A percentile compares a stretch with the other conserved stretches of the same genome.
Conservation (phyloP, 2,113 vertebrate species). For the Rostratula benghalensis region DNA sequence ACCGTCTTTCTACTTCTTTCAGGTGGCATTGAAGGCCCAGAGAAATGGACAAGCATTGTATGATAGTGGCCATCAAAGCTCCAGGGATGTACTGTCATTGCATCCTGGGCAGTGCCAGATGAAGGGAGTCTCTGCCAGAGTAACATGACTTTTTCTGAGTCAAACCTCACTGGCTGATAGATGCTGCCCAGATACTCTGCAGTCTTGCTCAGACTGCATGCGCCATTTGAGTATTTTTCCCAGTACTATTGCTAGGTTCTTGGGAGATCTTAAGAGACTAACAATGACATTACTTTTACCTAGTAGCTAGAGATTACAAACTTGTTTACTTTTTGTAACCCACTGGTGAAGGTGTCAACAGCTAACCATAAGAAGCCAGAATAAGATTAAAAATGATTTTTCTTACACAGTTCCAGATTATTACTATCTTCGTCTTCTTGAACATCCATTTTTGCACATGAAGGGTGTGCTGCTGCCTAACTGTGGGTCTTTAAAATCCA, state of each 20-base stretch:
- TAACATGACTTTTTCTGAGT: not conserved
- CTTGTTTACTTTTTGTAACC: not conserved
- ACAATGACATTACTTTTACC: not conserved
- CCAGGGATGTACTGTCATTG: not conserved
- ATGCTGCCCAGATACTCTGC: not conserved
- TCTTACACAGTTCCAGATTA: not conserved
- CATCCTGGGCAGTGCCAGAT: not conserved
- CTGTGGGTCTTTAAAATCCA: not conserved
- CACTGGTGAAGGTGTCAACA: not conserved
- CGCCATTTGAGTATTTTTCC: not conserved
- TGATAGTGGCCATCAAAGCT: not conserved
- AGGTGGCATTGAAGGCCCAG: not conserved
- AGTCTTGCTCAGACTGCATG: not conserved
- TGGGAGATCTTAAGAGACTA: not conserved
- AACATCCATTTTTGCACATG: not conserved
- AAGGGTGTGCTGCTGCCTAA: not conserved
- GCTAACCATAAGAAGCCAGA: not conserved
- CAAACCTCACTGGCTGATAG: not conserved
- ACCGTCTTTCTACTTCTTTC: not conserved
- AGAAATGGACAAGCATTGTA: not conserved
- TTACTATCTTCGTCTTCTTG: not conserved
- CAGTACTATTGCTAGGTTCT: not conserved
- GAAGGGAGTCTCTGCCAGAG: not conserved
- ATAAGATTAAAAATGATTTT: not conserved
- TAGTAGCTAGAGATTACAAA: not conserved